Evolutionary conservation across 1,140 invertebrate genomes (phyloP), one percentile per base, ranked within the genome.

Genomic region (Teleogryllus occipitalis): DNA sequence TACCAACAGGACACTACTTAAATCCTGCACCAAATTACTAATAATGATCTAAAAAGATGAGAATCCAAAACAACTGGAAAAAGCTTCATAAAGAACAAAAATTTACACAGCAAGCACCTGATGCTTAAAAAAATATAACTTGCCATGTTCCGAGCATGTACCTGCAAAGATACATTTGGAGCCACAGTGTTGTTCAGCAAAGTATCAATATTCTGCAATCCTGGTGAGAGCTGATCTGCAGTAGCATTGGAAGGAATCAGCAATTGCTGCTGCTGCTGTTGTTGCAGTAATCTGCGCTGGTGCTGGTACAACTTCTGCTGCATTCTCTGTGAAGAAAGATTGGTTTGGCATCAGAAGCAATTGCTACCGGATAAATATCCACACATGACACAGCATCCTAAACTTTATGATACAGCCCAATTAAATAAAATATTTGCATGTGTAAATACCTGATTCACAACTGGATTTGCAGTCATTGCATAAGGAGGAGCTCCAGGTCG

Each of bases 111-210:
- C 27, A 39, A 39, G 27, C 27, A 39, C 27, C 27, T 39, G 27
- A 39, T 39, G 27, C 27, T 39, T 39, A 39, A 39, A 39, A 39
- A 39, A 39, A 76, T 47, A 74, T 8, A 79, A 48, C 47, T 12
- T 49, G 21, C 14, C 48, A 18, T n/a, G 21, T 80, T 81, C 72
- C 47, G 39, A 74, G 12, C 15, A 75, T 27, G 22, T 83, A 91
- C 90, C 87, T 90, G 90, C 81, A 92, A 84, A 47, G 93, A 91
- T 10, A 96, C 94, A 86, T 95, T 95, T 10, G 92, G 93, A 27
- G 93, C 93, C 80, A 93, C 92, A n/a, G 91, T 91, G 83, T 91
- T 93, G 84, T 94, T 95, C 81, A 95, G 87, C 82, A 95, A 87
- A 80, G 91, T 93, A 84, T 92, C 91, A 81, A 95, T 93, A 84